phyloP scores from a whole-genome alignment of 2,113 vertebrate species.

The Strix aluco region DNA sequence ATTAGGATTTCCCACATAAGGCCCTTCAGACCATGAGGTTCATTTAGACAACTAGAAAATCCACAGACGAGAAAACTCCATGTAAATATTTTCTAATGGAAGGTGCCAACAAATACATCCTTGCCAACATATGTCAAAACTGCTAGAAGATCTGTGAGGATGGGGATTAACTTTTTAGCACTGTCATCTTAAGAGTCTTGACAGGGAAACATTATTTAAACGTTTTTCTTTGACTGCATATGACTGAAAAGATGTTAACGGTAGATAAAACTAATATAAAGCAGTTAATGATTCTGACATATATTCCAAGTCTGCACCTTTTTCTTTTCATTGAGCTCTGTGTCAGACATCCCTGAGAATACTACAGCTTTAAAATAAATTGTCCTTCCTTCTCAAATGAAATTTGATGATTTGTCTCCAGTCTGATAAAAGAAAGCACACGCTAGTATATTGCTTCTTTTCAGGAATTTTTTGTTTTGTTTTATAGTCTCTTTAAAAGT shows the following conservation, averaged over 20 bases:
- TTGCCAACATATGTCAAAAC: constrained; percentile 48
- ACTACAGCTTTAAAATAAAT: constrained; percentile 1
- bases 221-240: background rate
- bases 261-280: constrained; percentile 43
- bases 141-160: constrained; percentile 50
- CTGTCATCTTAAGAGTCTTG: constrained; percentile 51
- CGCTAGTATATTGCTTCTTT: background rate
- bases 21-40: background rate
- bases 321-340: background rate
- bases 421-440: constrained; percentile 44
- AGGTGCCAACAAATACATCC: constrained; percentile 51
- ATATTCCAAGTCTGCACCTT: background rate
- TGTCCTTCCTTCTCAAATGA: background rate
- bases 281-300: constrained; percentile 19
- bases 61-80: background rate
- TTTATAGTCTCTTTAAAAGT: constrained; percentile 44
- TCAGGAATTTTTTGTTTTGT: constrained; percentile 10
- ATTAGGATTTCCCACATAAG: constrained; percentile 5
- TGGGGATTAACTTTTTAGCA: constrained; percentile 50
- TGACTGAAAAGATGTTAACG: constrained; percentile 35
- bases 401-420: constrained; percentile 33
- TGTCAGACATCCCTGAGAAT: constrained; percentile 23
- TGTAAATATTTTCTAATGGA: constrained; percentile 67
- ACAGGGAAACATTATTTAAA: constrained; percentile 46
- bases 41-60: constrained; percentile 38